Evolutionary conservation across 2,113 vertebrate genomes (phyloP), one percentile per base, ranked within the genome.

Genomic region (Bufo bufo): DNA sequence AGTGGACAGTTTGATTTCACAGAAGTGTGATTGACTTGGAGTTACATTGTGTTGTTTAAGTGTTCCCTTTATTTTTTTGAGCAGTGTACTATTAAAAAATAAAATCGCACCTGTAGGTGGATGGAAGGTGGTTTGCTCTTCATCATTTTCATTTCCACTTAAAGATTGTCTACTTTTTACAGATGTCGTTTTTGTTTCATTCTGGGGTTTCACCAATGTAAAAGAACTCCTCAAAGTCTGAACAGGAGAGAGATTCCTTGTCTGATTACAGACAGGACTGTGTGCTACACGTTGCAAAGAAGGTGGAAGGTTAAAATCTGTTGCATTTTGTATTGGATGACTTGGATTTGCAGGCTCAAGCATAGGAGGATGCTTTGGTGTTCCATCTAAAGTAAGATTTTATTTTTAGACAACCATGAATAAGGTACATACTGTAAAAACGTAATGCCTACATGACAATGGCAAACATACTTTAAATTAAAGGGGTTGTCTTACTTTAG

Each of bases 201-300:
- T 99, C 93, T 97, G 98, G 43, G 97, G 97, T 91, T 99, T 99
- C 92, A 94, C 98, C 90, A 99, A 98, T 33, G 98, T 96, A 59
- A 99, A 94, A 4, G 97, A 97, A 0, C 97, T 94, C 50, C 98
- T 97, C 71, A 98, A 97, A 0, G 96, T 96, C 3, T 92, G 92
- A 6, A 95, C 92, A 2, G 91, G 88, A 43, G 87, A 94, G 90
- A 95, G 92, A n/a, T 96, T 91, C 91, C 90, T 91, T 89, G 93
- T 91, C 90, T 94, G 95, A 85, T 90, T 91, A 89, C 93, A 90
- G 82, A 94, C 88, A 91, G 92, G 94, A 89, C 92, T 95, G 58
- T 98, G 93, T 20, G 90, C 96, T 93, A 99, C 97, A 77, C 98
- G 97, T 91, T 96, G 96, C 91, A 99, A 95, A 0, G 92, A 99